phyloP scores from a whole-genome alignment of 2,797 vertebrate species.

The Centropyge bicolor region DNA sequence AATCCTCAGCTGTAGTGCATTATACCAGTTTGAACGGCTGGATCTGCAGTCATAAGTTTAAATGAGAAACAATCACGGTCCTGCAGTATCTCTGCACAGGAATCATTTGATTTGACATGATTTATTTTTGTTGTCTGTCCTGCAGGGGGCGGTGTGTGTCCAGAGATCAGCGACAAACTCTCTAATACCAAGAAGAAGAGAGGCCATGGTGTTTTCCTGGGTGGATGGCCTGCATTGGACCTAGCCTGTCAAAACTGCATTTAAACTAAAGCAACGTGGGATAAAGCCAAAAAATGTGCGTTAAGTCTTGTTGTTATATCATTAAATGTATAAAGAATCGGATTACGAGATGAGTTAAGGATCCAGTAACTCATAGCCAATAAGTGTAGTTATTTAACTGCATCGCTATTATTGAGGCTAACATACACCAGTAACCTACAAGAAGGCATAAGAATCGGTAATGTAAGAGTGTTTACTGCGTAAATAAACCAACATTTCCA shows the following conservation, averaged over 20 bases:
- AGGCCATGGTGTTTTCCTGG: constrained; percentile 64
- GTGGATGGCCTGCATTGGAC: constrained; percentile 75
- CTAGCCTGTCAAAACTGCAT: constrained; percentile 68
- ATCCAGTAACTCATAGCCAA: background rate
- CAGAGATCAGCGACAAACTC: background rate
- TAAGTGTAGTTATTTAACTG: constrained; percentile 1
- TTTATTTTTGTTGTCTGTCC: background rate
- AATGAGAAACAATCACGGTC: background rate
- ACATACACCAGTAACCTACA: constrained; percentile 30
- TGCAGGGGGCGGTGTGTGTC: constrained; percentile 31
- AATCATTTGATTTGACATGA: too few relatives aligned
- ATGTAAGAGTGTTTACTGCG: constrained; percentile 43
- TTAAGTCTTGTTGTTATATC: constrained; percentile 13
- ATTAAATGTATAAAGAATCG: background rate
- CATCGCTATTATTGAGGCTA: constrained; percentile 47
- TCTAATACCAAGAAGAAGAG: constrained; percentile 54
- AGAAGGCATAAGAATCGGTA: constrained; percentile 48
- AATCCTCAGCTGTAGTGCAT: background rate
- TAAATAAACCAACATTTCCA: constrained; percentile 34
- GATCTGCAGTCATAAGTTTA: background rate
- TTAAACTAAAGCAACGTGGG: constrained; percentile 61
- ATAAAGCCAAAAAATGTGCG: constrained; percentile 64
- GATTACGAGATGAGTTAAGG: background rate
- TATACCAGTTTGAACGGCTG: background rate
- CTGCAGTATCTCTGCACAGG: background rate